Conservation (phyloP, 2,113 vertebrate species). For the Monopterus albus region DNA sequence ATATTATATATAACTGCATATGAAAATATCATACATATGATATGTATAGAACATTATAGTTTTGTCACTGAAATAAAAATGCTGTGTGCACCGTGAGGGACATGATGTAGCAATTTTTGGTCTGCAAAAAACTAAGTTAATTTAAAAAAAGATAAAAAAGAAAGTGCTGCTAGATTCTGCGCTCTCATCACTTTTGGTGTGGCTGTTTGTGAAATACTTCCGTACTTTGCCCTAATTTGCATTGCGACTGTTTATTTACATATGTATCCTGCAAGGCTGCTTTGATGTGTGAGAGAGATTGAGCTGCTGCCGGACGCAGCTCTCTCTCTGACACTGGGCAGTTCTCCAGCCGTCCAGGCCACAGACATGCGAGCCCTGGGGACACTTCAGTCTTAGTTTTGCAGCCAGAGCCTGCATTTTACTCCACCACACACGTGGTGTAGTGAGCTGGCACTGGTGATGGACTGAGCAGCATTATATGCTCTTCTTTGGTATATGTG, state of each 20-base stretch:
- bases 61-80: slow-evolving; percentile 32
- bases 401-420: slow-evolving; percentile 42
- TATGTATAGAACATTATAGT: too few relatives aligned
- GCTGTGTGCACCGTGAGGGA: slow-evolving; percentile 38
- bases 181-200: slow-evolving; percentile 59
- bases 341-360: slow-evolving; percentile 36
- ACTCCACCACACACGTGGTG: background rate
- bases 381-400: slow-evolving; percentile 44
- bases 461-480: background rate
- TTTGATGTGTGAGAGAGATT: slow-evolving; percentile 72
- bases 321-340: slow-evolving; percentile 39
- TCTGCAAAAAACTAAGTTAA: too few relatives aligned
- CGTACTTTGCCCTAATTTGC: slow-evolving; percentile 53
- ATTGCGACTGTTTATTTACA: slow-evolving; percentile 69
- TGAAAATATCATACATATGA: too few relatives aligned
- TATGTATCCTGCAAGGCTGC: slow-evolving; percentile 62
- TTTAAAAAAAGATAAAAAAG: too few relatives aligned
- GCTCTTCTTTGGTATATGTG: background rate
- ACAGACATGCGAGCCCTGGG: slow-evolving; percentile 30
- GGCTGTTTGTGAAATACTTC: slow-evolving; percentile 61
- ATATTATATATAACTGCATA: background rate
- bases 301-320: slow-evolving; percentile 24
- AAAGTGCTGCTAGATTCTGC: slow-evolving; percentile 1
- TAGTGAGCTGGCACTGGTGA: slow-evolving; percentile 5
- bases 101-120: slow-evolving; percentile 75